Evolutionary conservation across 2,888 invertebrate species (phyloP).

Genomic region (Odontomyia ornata): DNA sequence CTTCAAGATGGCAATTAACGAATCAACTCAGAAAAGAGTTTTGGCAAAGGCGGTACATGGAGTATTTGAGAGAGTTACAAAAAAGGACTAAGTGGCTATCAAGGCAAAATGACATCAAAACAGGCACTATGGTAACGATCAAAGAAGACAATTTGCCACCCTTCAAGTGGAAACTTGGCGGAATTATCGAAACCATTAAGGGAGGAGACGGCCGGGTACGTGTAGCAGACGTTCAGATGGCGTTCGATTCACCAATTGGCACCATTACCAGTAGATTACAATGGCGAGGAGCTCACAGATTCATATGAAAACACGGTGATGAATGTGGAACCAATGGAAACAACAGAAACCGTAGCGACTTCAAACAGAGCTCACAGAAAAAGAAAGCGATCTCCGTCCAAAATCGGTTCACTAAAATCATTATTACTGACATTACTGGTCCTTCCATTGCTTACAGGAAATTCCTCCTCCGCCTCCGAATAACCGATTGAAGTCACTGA

Average conservation of each 20-base stretch:
- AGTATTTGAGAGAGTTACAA: slow-evolving; percentile 1
- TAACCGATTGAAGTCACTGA: neutral
- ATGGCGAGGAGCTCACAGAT: too few relatives aligned
- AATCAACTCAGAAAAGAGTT: slow-evolving; percentile 1
- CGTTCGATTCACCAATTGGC: slow-evolving; percentile 19
- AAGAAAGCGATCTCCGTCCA: neutral
- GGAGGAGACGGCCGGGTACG: neutral
- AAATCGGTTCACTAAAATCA: neutral
- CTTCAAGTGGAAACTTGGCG: slow-evolving; percentile 20
- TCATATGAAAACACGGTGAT: rapidly evolving
- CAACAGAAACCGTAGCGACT: neutral
- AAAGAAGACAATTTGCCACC: slow-evolving; percentile 34
- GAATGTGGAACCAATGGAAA: neutral
- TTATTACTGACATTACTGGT: neutral
- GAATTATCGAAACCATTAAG: neutral
- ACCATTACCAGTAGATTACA: slow-evolving; percentile 16
- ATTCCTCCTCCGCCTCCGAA: neutral
- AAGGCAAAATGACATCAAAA: neutral
- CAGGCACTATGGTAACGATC: slow-evolving; percentile 1
- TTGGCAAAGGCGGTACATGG: neutral
- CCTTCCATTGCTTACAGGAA: neutral
- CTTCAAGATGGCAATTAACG: slow-evolving; percentile 46
- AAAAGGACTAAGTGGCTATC: neutral
- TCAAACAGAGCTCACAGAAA: neutral
- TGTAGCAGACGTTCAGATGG: slow-evolving; percentile 14